A percentile compares a stretch with the other conserved stretches of the same genome.
Conservation (phyloP, 2,113 vertebrate genomes). For the Brachirus orientalis region DNA sequence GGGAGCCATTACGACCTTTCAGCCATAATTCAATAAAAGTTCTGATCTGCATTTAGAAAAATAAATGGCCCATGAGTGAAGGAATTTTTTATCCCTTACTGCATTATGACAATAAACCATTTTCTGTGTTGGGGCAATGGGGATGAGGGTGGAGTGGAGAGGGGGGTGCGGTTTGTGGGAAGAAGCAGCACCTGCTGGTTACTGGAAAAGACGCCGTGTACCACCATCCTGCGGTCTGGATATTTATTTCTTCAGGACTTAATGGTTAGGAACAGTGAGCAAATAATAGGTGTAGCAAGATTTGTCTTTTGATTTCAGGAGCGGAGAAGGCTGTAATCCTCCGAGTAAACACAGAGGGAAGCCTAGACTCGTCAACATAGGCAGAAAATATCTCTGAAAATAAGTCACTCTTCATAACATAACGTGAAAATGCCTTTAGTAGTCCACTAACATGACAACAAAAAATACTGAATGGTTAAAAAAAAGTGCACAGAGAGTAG, state of each 20-base stretch:
- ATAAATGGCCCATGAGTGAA: slow-evolving; percentile 73
- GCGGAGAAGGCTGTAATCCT: slow-evolving; percentile 59
- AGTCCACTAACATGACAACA: slow-evolving; percentile 6
- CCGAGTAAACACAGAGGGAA: slow-evolving; percentile 52
- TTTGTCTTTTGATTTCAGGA: slow-evolving; percentile 65
- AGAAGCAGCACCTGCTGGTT: slow-evolving; percentile 72
- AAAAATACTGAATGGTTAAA: too few relatives aligned
- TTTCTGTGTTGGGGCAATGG: slow-evolving; percentile 50
- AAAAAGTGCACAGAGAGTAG: too few relatives aligned
- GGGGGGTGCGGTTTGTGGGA: slow-evolving; percentile 40
- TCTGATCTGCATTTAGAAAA: slow-evolving; percentile 79
- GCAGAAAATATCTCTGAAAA: slow-evolving; percentile 40
- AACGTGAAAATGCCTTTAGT: slow-evolving; percentile 5
- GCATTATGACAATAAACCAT: slow-evolving; percentile 77
- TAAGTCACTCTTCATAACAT: too few relatives aligned
- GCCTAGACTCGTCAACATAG: slow-evolving; percentile 36
- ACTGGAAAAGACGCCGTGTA: slow-evolving; percentile 71
- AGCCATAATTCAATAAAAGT: slow-evolving; percentile 80
- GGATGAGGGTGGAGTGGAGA: slow-evolving; percentile 4
- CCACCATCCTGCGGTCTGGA: slow-evolving; percentile 62
- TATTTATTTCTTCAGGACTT: slow-evolving; percentile 74
- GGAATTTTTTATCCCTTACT: slow-evolving; percentile 70
- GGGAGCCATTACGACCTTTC: slow-evolving; percentile 77
- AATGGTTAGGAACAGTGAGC: slow-evolving; percentile 69
- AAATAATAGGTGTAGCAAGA: slow-evolving; percentile 72